Evolutionary conservation across 2,113 vertebrate genomes (phyloP).

Genomic region (Erythrocercus mccallii): DNA sequence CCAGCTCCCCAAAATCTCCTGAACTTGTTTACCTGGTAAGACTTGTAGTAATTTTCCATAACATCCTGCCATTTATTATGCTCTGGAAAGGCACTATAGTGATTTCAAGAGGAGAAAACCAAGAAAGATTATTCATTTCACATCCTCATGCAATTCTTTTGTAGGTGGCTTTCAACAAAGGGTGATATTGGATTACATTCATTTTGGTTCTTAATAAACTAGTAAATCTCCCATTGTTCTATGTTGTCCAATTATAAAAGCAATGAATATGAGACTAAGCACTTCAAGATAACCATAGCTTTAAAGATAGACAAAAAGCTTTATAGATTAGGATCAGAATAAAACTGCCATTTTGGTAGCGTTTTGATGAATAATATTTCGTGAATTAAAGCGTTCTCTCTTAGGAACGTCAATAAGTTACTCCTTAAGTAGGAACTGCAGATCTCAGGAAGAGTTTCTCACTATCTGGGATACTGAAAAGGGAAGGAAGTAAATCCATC

Average conservation of each 20-base stretch:
- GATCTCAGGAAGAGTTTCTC: neutral
- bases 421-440: neutral
- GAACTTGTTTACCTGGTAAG: neutral
- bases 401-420: conserved; percentile 42
- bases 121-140: conserved; percentile 67
- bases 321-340: conserved; percentile 66
- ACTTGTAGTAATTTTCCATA: conserved; percentile 24
- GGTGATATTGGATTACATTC: conserved; percentile 67
- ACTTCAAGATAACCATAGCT: conserved; percentile 70
- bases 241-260: conserved; percentile 71
- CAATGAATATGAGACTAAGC: conserved; percentile 68
- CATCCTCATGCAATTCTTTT: conserved; percentile 66
- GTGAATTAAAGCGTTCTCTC: conserved; percentile 39
- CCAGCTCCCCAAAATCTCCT: neutral
- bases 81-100: conserved; percentile 31
- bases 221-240: conserved; percentile 73
- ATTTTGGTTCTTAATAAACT: conserved; percentile 72
- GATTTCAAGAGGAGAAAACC: conserved; percentile 59
- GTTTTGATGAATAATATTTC: conserved; percentile 51
- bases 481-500: neutral
- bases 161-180: conserved; percentile 69
- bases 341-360: conserved; percentile 56
- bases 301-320: conserved; percentile 67
- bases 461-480: neutral
- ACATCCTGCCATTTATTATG: conserved; percentile 13